Percentiles rank a stretch among this genome's conserved stretches.
Conservation (phyloP, 2,888 invertebrate genomes). For the Lamproptera curius region DNA sequence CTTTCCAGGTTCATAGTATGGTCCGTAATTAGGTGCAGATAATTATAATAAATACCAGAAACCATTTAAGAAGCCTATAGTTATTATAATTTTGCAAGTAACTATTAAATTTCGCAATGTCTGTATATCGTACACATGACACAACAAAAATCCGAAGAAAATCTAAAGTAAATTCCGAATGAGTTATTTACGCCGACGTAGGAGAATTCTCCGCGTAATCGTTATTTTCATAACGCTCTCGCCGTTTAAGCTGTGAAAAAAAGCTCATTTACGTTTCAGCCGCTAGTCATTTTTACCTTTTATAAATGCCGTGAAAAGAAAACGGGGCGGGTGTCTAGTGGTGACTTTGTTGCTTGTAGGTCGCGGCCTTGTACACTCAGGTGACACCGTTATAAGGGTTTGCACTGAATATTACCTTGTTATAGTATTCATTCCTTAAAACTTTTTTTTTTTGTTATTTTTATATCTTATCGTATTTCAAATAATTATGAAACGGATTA, state of each 20-base stretch:
- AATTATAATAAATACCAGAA: too few relatives aligned
- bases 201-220: constrained; percentile 35
- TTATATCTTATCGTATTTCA: background rate
- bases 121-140: too few relatives aligned
- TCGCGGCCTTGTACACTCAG: constrained; percentile 18
- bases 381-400: constrained; percentile 17
- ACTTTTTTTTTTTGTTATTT: background rate
- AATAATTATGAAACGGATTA: too few relatives aligned
- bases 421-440: constrained; percentile 1
- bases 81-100: too few relatives aligned
- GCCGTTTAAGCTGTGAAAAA: constrained; percentile 26
- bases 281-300: constrained; percentile 52
- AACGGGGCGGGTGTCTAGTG: constrained; percentile 42
- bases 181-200: background rate
- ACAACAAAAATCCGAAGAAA: too few relatives aligned
- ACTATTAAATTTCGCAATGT: too few relatives aligned
- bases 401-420: too few relatives aligned
- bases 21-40: too few relatives aligned
- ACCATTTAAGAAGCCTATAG: too few relatives aligned
- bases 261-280: constrained; percentile 36
- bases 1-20: too few relatives aligned
- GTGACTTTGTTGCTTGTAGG: constrained; percentile 31
- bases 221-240: constrained; percentile 41
- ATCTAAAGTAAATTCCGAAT: background rate
- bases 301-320: constrained; percentile 49